Evolutionary conservation across 2,888 invertebrate genomes (phyloP).

Genomic region (Lingula anatina): DNA sequence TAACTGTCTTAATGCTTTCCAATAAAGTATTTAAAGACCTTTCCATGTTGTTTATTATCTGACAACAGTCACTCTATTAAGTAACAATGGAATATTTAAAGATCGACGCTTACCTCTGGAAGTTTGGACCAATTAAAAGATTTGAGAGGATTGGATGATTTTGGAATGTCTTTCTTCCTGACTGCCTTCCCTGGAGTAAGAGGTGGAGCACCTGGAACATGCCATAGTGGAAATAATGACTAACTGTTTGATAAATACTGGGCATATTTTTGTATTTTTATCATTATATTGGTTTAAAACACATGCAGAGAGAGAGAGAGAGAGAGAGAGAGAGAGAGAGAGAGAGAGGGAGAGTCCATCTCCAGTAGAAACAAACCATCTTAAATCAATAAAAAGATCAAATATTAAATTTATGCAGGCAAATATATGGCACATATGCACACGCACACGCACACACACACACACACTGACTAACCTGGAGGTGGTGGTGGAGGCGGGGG

Average conservation of each 20-base stretch:
- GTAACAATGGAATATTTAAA: too few species aligned
- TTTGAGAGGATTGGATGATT: slow-evolving; percentile 86
- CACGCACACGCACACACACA: too few species aligned
- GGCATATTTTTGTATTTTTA: neutral
- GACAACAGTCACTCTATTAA: too few species aligned
- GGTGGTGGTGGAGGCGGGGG: slow-evolving; percentile 29
- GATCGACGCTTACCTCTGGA: slow-evolving; percentile 68
- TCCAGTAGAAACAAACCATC: slow-evolving; percentile 1
- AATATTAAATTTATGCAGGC: neutral
- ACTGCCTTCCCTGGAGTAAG: slow-evolving; percentile 3
- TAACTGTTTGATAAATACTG: neutral
- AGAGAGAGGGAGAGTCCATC: neutral
- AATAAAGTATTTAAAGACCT: too few species aligned
- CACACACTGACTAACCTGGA: slow-evolving; percentile 19
- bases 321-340: neutral
- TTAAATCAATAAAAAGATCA: neutral
- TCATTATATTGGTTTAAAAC: too few species aligned
- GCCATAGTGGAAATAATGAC: slow-evolving; percentile 7
- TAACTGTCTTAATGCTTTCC: too few species aligned
- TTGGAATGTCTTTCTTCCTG: slow-evolving; percentile 76
- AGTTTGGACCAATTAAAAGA: slow-evolving; percentile 97
- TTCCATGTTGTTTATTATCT: too few species aligned
- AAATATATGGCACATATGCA: too few species aligned
- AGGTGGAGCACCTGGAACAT: slow-evolving; percentile 16
- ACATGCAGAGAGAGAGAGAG: neutral